Conservation (phyloP, 2,797 vertebrate genomes). For the Oophaga sylvatica region DNA sequence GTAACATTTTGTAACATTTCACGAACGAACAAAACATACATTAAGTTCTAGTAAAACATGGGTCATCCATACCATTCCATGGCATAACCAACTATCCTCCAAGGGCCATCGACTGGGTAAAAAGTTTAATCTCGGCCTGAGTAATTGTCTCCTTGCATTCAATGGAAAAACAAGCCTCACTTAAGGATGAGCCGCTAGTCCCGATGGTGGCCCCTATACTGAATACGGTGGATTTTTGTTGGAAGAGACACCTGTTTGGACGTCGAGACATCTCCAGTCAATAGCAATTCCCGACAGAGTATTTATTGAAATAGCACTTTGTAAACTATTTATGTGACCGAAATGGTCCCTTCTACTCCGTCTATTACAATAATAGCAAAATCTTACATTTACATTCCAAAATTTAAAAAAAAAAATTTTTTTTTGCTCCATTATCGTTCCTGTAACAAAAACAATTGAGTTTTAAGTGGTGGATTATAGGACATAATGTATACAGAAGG, state of each 20-base stretch:
- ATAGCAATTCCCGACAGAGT: conserved; percentile 26
- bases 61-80: neutral
- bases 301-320: conserved; percentile 56
- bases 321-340: conserved; percentile 35
- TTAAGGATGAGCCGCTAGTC: conserved; percentile 7
- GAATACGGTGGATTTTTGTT: conserved; percentile 7
- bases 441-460: conserved; percentile 29
- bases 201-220: neutral
- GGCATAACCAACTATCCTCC: neutral
- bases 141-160: conserved; percentile 13
- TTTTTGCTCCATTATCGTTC: conserved; percentile 25
- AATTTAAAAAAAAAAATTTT: conserved; percentile 23
- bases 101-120: neutral
- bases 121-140: conserved; percentile 13
- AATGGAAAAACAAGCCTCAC: conserved; percentile 26
- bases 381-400: neutral
- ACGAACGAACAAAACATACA: neutral
- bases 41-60: neutral
- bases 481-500: neutral
- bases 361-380: conserved; percentile 18
- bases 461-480: conserved; percentile 9
- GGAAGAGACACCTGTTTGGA: conserved; percentile 53
- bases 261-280: neutral
- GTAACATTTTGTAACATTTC: neutral
- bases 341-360: conserved; percentile 3